Conservation (phyloP, 2,113 vertebrate species). For the Cynocephalus volans region DNA sequence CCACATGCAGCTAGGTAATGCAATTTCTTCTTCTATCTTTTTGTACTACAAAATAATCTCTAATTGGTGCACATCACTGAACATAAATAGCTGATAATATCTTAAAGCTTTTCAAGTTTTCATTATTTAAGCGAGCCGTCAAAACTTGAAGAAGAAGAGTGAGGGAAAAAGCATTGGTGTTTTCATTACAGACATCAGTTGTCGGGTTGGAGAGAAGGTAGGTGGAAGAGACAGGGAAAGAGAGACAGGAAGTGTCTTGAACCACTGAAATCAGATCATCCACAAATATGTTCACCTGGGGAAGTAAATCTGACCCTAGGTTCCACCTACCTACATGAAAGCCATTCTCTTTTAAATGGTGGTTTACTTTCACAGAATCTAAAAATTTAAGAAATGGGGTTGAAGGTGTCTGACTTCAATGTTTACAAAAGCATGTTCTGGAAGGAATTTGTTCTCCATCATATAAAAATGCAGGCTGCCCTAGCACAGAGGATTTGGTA, state of each 20-base stretch:
- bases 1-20: background rate
- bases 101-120: slow-evolving; percentile 7
- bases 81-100: background rate
- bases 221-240: background rate
- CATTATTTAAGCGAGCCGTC: background rate
- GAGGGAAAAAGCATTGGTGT: background rate
- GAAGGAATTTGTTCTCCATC: slow-evolving; percentile 1
- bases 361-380: background rate
- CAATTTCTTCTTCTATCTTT: background rate
- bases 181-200: background rate
- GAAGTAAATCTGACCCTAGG: background rate
- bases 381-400: background rate
- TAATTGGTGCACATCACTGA: background rate
- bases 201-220: background rate
- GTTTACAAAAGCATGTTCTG: slow-evolving; percentile 72
- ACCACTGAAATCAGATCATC: background rate
- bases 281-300: background rate
- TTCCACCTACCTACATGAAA: background rate
- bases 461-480: slow-evolving; percentile 55
- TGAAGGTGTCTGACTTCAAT: slow-evolving; percentile 59
- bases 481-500: slow-evolving; percentile 71
- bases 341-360: background rate
- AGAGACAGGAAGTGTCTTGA: background rate
- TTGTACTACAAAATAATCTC: background rate
- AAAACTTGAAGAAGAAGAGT: background rate